phyloP scores from a whole-genome alignment of 2,888 invertebrate genomes.

The Drymonia ruficornis region DNA sequence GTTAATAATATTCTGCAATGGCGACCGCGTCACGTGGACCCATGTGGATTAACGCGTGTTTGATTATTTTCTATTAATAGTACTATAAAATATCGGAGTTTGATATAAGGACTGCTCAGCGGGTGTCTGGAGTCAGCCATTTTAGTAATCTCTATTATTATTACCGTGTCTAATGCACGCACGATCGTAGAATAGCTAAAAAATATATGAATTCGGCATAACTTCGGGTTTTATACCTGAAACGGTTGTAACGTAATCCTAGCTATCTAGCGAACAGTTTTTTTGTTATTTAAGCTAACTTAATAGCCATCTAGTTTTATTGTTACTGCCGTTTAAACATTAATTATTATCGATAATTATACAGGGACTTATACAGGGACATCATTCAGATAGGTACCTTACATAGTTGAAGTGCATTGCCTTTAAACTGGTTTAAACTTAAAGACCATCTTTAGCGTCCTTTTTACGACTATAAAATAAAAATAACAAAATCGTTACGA shows the following conservation, averaged over 20 bases:
- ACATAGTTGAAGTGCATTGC: background rate
- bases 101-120: conserved; percentile 62
- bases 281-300: too few relatives aligned
- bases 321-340: too few relatives aligned
- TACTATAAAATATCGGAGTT: conserved; percentile 51
- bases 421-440: background rate
- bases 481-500: background rate
- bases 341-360: too few relatives aligned
- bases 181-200: conserved; percentile 27
- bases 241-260: too few relatives aligned
- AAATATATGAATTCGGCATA: conserved; percentile 21
- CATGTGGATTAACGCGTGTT: conserved; percentile 68
- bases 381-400: too few relatives aligned
- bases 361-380: too few relatives aligned
- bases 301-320: too few relatives aligned
- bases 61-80: conserved; percentile 76
- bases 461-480: background rate
- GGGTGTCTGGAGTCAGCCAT: conserved; percentile 51
- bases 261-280: too few relatives aligned
- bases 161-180: conserved; percentile 29
- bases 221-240: background rate
- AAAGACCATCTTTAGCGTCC: background rate
- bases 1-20: conserved; percentile 54
- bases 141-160: conserved; percentile 25
- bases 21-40: conserved; percentile 59